Evolutionary conservation across 2,888 invertebrate genomes (phyloP).

Genomic region (Tineola bisselliella): DNA sequence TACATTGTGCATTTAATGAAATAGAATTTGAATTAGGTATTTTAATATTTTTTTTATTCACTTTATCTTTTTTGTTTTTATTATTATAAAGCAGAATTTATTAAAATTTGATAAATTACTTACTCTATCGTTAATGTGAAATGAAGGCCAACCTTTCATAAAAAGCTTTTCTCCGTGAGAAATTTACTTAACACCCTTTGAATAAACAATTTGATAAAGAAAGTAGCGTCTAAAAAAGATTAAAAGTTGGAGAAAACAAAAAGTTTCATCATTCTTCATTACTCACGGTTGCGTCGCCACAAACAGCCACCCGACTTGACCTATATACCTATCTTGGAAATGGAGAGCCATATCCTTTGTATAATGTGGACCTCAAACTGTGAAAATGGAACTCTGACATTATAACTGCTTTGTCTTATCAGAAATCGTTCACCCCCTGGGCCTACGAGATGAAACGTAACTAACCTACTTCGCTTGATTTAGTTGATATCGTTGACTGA

Average conservation of each 20-base stretch:
- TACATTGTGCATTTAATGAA: too few relatives aligned
- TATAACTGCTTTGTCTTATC: too few relatives aligned
- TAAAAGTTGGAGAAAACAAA: not conserved
- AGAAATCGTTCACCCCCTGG: too few relatives aligned
- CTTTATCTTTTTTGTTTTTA: too few relatives aligned
- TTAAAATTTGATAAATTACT: not conserved
- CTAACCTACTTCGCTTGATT: too few relatives aligned
- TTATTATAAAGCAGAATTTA: not conserved
- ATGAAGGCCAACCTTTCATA: not conserved
- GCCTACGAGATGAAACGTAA: too few relatives aligned
- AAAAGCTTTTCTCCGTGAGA: not conserved
- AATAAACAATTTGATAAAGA: not conserved
- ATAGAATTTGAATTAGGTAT: too few relatives aligned
- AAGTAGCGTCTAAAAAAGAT: not conserved
- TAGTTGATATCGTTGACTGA: too few relatives aligned
- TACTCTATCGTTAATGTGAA: not conserved
- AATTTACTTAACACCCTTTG: not conserved
- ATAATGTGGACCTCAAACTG: not conserved
- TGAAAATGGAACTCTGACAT: not conserved
- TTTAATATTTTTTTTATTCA: too few relatives aligned
- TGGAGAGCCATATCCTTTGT: not conserved
- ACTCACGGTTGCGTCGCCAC: not conserved
- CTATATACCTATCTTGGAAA: conserved; percentile 3
- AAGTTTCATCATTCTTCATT: conserved; percentile 1
- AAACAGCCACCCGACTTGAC: not conserved